A percentile compares a stretch with the other conserved stretches of the same genome.
phyloP scores from a whole-genome alignment of 2,113 vertebrate species.

The Catharus minimus region DNA sequence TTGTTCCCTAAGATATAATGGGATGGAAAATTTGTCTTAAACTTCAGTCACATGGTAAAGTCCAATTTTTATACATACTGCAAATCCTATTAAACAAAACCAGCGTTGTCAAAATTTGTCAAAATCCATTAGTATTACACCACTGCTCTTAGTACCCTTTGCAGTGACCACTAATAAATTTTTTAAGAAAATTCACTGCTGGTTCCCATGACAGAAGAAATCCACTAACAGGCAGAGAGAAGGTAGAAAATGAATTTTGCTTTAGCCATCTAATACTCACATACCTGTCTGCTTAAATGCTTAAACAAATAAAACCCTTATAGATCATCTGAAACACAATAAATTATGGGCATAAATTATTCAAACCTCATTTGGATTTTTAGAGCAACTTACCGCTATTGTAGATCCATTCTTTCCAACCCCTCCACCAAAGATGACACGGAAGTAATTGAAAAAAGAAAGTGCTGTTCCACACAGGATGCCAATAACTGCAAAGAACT shows the following conservation, averaged over 20 bases:
- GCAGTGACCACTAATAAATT: not conserved
- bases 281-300: not conserved
- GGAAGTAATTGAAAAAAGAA: slow-evolving; percentile 93
- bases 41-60: not conserved
- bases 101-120: not conserved
- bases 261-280: not conserved
- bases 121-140: not conserved
- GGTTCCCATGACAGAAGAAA: not conserved
- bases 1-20: slow-evolving; percentile 86
- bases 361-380: not conserved
- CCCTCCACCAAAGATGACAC: slow-evolving; percentile 91
- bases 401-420: slow-evolving; percentile 97
- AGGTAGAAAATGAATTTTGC: not conserved
- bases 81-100: not conserved
- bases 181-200: not conserved
- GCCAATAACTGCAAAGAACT: slow-evolving; percentile 83
- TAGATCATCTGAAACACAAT: not conserved
- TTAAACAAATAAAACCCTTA: not conserved
- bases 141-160: not conserved
- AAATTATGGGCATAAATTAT: not conserved
- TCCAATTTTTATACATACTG: not conserved
- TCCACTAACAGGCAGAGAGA: not conserved
- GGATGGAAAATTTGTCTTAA: not conserved
- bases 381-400: slow-evolving; percentile 85
- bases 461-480: slow-evolving; percentile 86